These are phyloP conservation scores for Danio rerio DNA, from an alignment of 2,113 vertebrate genomes.

Conservation along the genomic window DNA sequence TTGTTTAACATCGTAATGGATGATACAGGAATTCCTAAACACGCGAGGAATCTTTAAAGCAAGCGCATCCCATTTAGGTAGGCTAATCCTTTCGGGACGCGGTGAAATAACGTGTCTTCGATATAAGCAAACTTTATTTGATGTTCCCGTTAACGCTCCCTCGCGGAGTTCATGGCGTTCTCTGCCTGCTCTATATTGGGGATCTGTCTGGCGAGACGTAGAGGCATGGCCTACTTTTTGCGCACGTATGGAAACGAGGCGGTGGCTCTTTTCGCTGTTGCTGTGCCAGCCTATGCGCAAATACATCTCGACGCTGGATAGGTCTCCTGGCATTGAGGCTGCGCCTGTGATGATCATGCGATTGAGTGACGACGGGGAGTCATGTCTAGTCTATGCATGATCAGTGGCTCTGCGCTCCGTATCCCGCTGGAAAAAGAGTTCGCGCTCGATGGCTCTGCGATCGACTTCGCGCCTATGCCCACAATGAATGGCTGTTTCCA, in stretches of 20 bases:
- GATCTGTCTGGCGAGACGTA: slow-evolving; percentile 28
- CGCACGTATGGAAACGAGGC: slow-evolving; percentile 55
- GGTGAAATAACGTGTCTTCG: neutral
- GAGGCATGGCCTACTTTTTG: slow-evolving; percentile 65
- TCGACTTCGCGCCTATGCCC: slow-evolving; percentile 77
- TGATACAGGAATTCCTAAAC: neutral
- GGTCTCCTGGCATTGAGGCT: slow-evolving; percentile 71
- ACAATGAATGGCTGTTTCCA: slow-evolving; percentile 88
- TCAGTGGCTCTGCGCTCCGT: slow-evolving; percentile 76
- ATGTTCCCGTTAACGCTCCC: neutral
- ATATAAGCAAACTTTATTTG: neutral
- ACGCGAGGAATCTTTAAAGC: neutral
- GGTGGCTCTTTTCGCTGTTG: slow-evolving; percentile 55
- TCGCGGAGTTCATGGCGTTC: slow-evolving; percentile 11
- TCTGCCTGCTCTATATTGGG: slow-evolving; percentile 16
- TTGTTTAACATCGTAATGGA: neutral
- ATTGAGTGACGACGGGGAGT: slow-evolving; percentile 69
- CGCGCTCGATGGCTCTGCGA: slow-evolving; percentile 78
- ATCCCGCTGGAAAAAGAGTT: slow-evolving; percentile 71
- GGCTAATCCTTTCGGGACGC: neutral
- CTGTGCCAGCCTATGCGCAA: slow-evolving; percentile 72
- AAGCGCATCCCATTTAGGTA: neutral
- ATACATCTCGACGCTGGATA: slow-evolving; percentile 63
- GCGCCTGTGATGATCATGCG: slow-evolving; percentile 69
- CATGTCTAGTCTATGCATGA: slow-evolving; percentile 63